phyloP scores from a whole-genome alignment of 2,113 vertebrate genomes.

The Hiodon alosoides region DNA sequence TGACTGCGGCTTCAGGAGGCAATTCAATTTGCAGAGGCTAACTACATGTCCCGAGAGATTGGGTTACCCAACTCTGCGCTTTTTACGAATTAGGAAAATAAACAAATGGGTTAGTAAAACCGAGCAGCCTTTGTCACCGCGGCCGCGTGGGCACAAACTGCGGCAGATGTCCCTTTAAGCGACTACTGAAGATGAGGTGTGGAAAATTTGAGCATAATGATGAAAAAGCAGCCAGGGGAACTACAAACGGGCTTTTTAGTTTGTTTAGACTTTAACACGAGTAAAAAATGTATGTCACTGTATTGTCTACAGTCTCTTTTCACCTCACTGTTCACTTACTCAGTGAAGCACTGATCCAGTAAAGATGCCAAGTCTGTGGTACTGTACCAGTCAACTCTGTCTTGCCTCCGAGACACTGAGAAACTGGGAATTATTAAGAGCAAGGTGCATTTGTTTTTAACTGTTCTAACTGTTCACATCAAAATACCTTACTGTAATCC shows the following conservation, averaged over 20 bases:
- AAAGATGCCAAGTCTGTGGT: too few species aligned
- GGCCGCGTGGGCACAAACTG: too few species aligned
- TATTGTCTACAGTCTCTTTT: conserved; percentile 67
- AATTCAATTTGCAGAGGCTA: conserved; percentile 39
- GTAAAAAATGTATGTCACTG: too few species aligned
- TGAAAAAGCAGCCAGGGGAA: conserved; percentile 26
- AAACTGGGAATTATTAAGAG: neutral
- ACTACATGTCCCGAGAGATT: conserved; percentile 26
- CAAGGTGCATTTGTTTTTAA: neutral
- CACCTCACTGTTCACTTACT: conserved; percentile 8
- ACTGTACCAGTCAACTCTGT: conserved; percentile 49
- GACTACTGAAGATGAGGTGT: neutral
- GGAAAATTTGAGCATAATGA: conserved; percentile 5
- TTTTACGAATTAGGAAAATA: too few species aligned
- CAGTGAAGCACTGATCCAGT: too few species aligned
- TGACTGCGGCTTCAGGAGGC: conserved; percentile 47
- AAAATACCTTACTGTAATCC: neutral
- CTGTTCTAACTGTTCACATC: neutral
- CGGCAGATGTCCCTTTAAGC: neutral
- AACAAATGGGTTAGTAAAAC: too few species aligned
- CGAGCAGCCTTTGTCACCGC: too few species aligned
- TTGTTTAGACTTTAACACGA: conserved; percentile 11
- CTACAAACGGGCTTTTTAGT: neutral
- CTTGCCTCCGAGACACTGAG: conserved; percentile 47
- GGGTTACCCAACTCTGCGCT: too few species aligned